phyloP scores from a whole-genome alignment of 2,797 vertebrate genomes.

The Tinamus major region DNA sequence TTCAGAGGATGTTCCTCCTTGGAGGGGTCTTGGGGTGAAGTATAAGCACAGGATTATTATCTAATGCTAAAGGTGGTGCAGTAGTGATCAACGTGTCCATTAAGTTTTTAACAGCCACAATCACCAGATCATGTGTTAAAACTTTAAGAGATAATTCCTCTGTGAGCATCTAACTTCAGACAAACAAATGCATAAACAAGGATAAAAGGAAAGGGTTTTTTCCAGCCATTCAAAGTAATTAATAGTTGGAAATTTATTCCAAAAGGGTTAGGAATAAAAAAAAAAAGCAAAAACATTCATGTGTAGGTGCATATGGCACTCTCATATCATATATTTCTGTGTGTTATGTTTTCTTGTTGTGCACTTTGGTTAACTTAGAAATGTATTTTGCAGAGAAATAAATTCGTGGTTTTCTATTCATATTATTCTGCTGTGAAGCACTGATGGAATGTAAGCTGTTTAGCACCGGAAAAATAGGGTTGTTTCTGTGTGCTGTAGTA shows the following conservation, averaged over 20 bases:
- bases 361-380: conserved; percentile 15
- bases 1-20: neutral
- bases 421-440: neutral
- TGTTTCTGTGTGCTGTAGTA: neutral
- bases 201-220: conserved; percentile 1
- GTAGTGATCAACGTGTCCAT: neutral
- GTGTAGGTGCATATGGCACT: neutral
- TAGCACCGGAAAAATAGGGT: neutral
- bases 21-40: neutral
- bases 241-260: conserved; percentile 9
- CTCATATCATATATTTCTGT: neutral
- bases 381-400: neutral
- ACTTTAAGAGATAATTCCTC: neutral
- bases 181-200: neutral
- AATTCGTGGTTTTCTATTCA: neutral
- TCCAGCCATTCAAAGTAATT: neutral
- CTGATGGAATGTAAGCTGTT: neutral
- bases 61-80: neutral
- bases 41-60: neutral
- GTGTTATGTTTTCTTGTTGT: neutral
- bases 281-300: neutral
- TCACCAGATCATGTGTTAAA: neutral
- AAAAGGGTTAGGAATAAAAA: neutral
- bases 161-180: neutral
- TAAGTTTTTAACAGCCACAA: neutral